Conservation (phyloP, 2,113 vertebrate genomes). For the Helogale parvula region DNA sequence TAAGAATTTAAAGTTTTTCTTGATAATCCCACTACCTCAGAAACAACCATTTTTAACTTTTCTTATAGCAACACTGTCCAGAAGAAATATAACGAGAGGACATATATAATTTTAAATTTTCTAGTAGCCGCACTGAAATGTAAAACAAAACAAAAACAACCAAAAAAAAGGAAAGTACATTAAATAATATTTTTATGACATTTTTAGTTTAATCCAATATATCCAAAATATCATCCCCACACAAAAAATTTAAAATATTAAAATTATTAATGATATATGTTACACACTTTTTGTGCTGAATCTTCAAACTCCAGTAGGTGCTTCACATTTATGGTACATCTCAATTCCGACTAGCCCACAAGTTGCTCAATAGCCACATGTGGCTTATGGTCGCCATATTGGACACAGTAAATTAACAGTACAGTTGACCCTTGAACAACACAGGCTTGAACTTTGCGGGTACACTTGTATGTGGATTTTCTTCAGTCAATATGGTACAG, state of each 20-base stretch:
- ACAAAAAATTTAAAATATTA: background rate
- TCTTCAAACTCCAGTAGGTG: background rate
- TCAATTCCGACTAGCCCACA: background rate
- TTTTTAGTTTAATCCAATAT: constrained; percentile 7
- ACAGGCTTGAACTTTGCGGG: background rate
- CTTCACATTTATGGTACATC: background rate
- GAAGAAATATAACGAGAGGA: background rate
- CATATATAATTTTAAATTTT: background rate
- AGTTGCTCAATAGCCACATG: background rate
- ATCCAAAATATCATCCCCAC: background rate
- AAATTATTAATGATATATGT: background rate
- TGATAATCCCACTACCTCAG: background rate
- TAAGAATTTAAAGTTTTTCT: background rate
- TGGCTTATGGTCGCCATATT: background rate
- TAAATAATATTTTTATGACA: constrained; percentile 4
- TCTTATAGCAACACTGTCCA: background rate
- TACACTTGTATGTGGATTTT: background rate
- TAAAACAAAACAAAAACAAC: background rate
- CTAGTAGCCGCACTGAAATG: background rate
- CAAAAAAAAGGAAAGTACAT: background rate
- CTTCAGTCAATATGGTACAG: background rate
- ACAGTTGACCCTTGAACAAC: background rate
- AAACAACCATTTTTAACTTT: background rate
- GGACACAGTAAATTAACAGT: background rate
- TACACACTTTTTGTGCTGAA: background rate